phyloP scores from a whole-genome alignment of 2,113 vertebrate genomes.

The Istiophorus platypterus region DNA sequence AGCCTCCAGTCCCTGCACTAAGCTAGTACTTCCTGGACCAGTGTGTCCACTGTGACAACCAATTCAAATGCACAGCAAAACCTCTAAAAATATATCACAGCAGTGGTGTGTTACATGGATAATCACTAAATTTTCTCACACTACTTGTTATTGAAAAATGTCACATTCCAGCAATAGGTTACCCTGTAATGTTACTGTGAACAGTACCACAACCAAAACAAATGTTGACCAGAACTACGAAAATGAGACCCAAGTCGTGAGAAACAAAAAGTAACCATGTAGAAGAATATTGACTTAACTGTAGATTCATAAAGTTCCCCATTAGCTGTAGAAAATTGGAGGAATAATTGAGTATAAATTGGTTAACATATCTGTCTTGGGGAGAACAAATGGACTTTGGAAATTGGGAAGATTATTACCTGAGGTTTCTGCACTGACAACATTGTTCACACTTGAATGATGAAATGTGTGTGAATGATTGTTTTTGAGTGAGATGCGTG shows the following conservation, averaged over 20 bases:
- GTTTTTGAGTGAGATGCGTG: conserved; percentile 34
- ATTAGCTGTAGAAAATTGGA: background rate
- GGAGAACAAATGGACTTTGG: conserved; percentile 49
- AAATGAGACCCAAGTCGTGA: background rate
- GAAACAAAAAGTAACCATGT: background rate
- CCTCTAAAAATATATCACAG: too few relatives aligned
- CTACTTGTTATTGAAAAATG: too few relatives aligned
- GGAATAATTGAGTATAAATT: conserved; percentile 25
- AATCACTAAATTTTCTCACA: background rate
- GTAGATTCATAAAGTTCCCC: background rate
- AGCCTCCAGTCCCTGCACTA: too few relatives aligned
- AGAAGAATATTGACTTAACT: background rate
- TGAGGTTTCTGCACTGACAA: conserved; percentile 30
- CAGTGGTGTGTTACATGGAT: too few relatives aligned
- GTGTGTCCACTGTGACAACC: background rate
- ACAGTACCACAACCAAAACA: background rate
- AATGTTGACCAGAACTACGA: background rate
- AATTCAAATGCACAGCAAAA: too few relatives aligned
- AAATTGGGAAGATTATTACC: conserved; percentile 54
- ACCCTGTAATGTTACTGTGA: too few relatives aligned
- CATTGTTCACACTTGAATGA: conserved; percentile 32
- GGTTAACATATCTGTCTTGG: conserved; percentile 16
- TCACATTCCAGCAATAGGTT: too few relatives aligned
- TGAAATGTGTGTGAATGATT: conserved; percentile 55
- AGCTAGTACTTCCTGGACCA: too few relatives aligned